Conservation (phyloP, 2,888 invertebrate species). For the Rhogogaster chlorosoma region DNA sequence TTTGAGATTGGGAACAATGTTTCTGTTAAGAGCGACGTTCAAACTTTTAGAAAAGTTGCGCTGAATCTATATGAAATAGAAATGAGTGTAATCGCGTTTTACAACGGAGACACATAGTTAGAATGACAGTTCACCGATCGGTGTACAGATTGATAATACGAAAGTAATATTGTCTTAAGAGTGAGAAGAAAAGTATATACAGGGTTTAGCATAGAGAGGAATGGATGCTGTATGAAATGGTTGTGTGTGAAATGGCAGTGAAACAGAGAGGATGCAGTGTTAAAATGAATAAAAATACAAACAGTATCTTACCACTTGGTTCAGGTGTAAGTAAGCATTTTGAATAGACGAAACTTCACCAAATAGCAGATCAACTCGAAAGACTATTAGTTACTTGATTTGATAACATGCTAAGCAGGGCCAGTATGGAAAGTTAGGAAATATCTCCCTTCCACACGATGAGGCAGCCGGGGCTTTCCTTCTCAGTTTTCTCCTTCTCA, state of each 20-base stretch:
- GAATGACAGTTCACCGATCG: neutral
- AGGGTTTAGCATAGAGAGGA: neutral
- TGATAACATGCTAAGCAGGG: slow-evolving; percentile 11
- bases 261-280: slow-evolving; percentile 40
- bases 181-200: neutral
- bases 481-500: slow-evolving; percentile 26
- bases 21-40: neutral
- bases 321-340: neutral
- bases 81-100: neutral
- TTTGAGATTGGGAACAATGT: neutral
- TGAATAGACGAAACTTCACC: neutral
- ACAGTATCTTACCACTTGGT: slow-evolving; percentile 44
- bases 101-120: neutral
- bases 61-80: neutral
- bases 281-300: slow-evolving; percentile 24
- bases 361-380: neutral
- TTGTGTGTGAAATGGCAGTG: slow-evolving; percentile 44
- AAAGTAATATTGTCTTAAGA: neutral
- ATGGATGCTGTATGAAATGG: slow-evolving; percentile 45
- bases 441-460: slow-evolving; percentile 30
- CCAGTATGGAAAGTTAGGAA: slow-evolving; percentile 32
- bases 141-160: neutral
- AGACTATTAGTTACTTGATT: neutral
- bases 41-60: neutral
- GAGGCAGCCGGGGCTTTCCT: slow-evolving; percentile 35